Base-by-base conservation (phyloP, 2,113 vertebrate genomes). In the Cyprinus carpio region DNA sequence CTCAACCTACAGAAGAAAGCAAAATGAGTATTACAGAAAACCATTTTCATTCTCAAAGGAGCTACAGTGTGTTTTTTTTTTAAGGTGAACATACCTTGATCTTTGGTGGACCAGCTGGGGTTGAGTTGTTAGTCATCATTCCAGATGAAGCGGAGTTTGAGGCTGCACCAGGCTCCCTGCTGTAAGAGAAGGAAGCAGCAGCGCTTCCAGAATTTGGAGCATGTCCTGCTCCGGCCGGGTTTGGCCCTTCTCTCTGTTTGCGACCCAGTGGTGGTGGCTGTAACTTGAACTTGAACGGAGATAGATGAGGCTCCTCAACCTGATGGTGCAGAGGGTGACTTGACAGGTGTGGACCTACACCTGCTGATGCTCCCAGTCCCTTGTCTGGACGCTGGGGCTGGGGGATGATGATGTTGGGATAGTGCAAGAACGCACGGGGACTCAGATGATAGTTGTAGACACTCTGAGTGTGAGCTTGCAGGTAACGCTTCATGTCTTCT, bases 371-470 rank as follows among this genome's bases (percentile, higher is more conserved):
- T 3, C 77, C 87, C 25, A 89, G 25, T 10, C 89, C 6, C 90
- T 95, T 95, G 83, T 95, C 94, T 0, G 94, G 96, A 84, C 96
- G 95, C 91, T 97, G 96, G 0, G 96, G 96, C 91, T 97, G 96
- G 0, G 97, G 97, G 89, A 97, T 93, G 82, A 98, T 85, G 64
- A 97, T 96, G 93, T 95, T 96, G 46, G 97, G 96, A 91, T 97
- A 97, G 93, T 97, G 97, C 83, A 97, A 93, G 93, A 97, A 97
- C 80, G 96, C 97, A 11, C 97, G 93, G 13, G 97, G 97, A 88
- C 96, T 97, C 89, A 98, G 96, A 94, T 97, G 97, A 94, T 98
- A 98, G 94, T 98, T 98, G 93, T 97, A 97, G 75, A 98, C 97
- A 6, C 96, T 97, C 93, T 97, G 96, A 69, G 95, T 95, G 90